Evolutionary conservation across 2,888 invertebrate genomes (phyloP).

Genomic region (Meiosimyza decipiens): DNA sequence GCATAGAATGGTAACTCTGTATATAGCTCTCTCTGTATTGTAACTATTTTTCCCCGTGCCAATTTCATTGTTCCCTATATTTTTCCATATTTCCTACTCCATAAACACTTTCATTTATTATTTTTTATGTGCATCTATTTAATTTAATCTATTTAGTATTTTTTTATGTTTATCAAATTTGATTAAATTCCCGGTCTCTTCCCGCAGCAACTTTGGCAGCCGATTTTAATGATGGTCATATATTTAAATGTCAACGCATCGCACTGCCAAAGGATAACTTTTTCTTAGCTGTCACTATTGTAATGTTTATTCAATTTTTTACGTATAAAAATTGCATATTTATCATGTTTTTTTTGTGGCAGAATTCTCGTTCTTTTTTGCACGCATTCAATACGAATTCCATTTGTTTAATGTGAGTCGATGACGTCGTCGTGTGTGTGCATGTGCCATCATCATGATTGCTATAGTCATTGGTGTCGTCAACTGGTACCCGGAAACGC

Average conservation of each 20-base stretch:
- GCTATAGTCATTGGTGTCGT: not conserved
- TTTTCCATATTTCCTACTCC: conserved; percentile 8
- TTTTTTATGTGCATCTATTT: conserved; percentile 28
- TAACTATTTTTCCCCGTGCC: not conserved
- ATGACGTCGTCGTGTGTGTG: not conserved
- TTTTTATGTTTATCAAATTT: conserved; percentile 57
- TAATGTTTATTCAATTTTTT: conserved; percentile 37
- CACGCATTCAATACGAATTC: conserved; percentile 9
- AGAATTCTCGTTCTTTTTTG: conserved; percentile 8
- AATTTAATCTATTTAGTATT: conserved; percentile 35
- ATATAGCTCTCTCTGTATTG: too few species aligned
- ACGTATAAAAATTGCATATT: conserved; percentile 39
- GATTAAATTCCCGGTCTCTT: conserved; percentile 53
- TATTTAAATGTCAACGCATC: conserved; percentile 57
- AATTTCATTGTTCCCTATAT: not conserved
- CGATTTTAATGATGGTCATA: conserved; percentile 42
- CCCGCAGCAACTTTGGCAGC: not conserved
- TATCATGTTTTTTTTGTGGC: conserved; percentile 37
- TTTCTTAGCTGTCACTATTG: conserved; percentile 25
- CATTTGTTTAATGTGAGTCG: not conserved
- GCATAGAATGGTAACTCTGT: too few species aligned
- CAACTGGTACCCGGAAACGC: conserved; percentile 43
- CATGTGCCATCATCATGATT: not conserved
- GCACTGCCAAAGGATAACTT: conserved; percentile 15
- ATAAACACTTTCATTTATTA: conserved; percentile 27